Percentiles rank a stretch among this genome's conserved stretches.
Conservation (phyloP, 2,888 invertebrate species). For the Hermaeophaga mercurialis region DNA sequence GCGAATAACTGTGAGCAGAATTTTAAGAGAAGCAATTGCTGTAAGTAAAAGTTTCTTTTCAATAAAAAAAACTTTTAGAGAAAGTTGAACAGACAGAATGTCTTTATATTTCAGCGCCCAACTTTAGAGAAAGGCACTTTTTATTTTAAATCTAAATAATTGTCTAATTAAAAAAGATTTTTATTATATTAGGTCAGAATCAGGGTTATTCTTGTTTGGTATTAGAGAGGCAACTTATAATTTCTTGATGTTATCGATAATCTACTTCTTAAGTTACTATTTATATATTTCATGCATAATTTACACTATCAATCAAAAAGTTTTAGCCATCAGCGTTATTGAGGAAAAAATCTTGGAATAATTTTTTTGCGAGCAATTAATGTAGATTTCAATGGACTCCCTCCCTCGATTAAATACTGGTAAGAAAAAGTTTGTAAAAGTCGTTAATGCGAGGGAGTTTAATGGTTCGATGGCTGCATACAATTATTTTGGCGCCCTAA, state of each 20-base stretch:
- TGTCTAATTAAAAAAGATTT: too few species aligned
- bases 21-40: slow-evolving; percentile 16
- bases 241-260: too few species aligned
- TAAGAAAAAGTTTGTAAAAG: slow-evolving; percentile 8
- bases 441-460: slow-evolving; percentile 16
- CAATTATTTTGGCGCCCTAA: background rate
- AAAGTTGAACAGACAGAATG: background rate
- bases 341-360: slow-evolving; percentile 14
- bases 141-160: too few species aligned
- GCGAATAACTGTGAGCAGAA: slow-evolving; percentile 19
- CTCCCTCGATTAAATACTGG: slow-evolving; percentile 6
- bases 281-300: slow-evolving; percentile 14
- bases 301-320: slow-evolving; percentile 11
- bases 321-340: slow-evolving; percentile 18
- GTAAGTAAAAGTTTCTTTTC: background rate
- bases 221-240: too few species aligned
- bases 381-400: slow-evolving; percentile 15
- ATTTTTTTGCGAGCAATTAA: slow-evolving; percentile 20
- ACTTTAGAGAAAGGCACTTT: too few species aligned
- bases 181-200: too few species aligned
- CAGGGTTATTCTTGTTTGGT: too few species aligned
- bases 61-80: background rate
- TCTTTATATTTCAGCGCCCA: too few species aligned
- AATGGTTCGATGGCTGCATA: slow-evolving; percentile 3
- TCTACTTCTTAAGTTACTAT: background rate